Evolutionary conservation across 2,797 vertebrate species (phyloP).

Genomic region (Spinus pinus): DNA sequence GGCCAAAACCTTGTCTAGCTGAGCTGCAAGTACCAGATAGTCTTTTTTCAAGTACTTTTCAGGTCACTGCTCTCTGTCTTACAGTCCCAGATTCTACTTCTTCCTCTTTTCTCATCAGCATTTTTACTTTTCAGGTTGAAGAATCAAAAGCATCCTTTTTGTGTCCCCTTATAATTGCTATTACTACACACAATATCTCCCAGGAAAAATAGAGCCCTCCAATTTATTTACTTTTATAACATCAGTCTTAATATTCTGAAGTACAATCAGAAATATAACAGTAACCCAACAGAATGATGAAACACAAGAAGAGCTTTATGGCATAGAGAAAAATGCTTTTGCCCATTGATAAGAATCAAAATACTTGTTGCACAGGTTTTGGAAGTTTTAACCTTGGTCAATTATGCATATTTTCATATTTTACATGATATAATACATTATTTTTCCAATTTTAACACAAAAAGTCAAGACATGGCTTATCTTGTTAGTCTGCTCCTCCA

Average conservation of each 20-base stretch:
- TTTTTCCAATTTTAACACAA: not conserved
- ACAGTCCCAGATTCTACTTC: not conserved
- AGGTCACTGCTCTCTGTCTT: not conserved
- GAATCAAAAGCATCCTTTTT: not conserved
- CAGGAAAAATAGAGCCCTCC: not conserved
- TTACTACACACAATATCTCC: not conserved
- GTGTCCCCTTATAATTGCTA: not conserved
- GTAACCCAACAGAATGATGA: not conserved
- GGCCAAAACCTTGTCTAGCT: not conserved
- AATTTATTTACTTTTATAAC: not conserved
- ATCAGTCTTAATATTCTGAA: not conserved
- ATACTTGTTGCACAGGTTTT: not conserved
- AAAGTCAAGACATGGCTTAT: not conserved
- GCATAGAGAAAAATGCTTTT: not conserved
- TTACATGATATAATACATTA: not conserved
- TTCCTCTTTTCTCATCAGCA: not conserved
- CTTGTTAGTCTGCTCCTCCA: not conserved
- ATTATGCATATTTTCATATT: not conserved
- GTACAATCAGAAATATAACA: not conserved
- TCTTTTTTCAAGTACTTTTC: not conserved
- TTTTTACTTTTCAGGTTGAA: not conserved
- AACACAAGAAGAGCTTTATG: not conserved
- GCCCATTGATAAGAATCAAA: not conserved
- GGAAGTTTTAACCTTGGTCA: not conserved
- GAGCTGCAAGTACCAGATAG: not conserved